Conservation (phyloP, 2,888 invertebrate genomes). For the Clusia tigrina region DNA sequence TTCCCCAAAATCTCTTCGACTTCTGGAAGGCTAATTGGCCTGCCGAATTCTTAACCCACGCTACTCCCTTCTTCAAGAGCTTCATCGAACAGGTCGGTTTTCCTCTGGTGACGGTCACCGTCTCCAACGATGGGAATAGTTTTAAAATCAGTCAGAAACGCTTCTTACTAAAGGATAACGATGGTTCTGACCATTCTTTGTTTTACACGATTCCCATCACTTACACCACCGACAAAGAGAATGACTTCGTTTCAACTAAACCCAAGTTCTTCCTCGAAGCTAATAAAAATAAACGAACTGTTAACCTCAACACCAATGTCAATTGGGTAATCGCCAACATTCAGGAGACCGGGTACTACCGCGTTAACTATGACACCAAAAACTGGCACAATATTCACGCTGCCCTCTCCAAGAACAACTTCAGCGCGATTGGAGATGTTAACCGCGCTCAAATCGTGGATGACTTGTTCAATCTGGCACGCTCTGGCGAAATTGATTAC, state of each 20-base stretch:
- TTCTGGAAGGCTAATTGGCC: slow-evolving; percentile 62
- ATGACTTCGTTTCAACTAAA: slow-evolving; percentile 43
- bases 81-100: slow-evolving; percentile 76
- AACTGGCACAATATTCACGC: slow-evolving; percentile 69
- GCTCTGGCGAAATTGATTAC: slow-evolving; percentile 71
- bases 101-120: slow-evolving; percentile 69
- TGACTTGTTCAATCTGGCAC: slow-evolving; percentile 78
- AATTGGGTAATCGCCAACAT: slow-evolving; percentile 59
- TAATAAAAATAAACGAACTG: fast-evolving
- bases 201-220: slow-evolving; percentile 56
- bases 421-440: slow-evolving; percentile 68
- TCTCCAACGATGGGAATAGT: slow-evolving; percentile 32
- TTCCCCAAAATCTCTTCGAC: slow-evolving; percentile 67
- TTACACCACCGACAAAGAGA: slow-evolving; percentile 48
- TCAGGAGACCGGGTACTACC: slow-evolving; percentile 66
- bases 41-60: slow-evolving; percentile 46
- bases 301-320: not conserved
- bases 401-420: slow-evolving; percentile 33
- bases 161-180: slow-evolving; percentile 50
- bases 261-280: slow-evolving; percentile 48
- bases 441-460: slow-evolving; percentile 84
- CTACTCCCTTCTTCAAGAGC: slow-evolving; percentile 59
- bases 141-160: slow-evolving; percentile 53
- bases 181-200: slow-evolving; percentile 39
- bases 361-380: slow-evolving; percentile 74